These are phyloP conservation scores for Drosophila leontia DNA, from an alignment of 1,140 invertebrate species.

Conservation along the genomic window DNA sequence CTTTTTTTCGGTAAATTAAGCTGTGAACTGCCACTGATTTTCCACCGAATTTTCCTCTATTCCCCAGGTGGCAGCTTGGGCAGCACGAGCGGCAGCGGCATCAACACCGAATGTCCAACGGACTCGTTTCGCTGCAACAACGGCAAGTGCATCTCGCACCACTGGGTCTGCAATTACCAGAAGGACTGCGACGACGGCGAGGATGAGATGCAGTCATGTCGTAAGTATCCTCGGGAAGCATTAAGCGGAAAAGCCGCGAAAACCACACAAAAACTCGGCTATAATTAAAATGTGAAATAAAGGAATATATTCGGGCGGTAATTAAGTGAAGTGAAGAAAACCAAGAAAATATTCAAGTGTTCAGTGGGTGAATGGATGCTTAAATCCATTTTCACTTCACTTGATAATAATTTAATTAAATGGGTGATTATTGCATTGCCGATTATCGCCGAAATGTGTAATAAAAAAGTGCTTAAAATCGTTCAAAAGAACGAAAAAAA, in stretches of 20 bases:
- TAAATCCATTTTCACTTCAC: conserved; percentile 24
- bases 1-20: conserved; percentile 3
- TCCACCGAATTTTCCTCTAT: conserved; percentile 4
- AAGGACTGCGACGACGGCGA: conserved; percentile 95
- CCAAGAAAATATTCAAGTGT: conserved; percentile 32
- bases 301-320: conserved; percentile 17
- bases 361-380: conserved; percentile 2
- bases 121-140: conserved; percentile 93
- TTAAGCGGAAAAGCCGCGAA: conserved; percentile 2
- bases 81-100: conserved; percentile 31
- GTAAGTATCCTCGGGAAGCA: conserved; percentile 88
- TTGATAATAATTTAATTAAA: conserved; percentile 26
- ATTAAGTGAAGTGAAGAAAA: conserved; percentile 23
- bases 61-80: conserved; percentile 55
- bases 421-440: not conserved
- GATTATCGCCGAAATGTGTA: conserved; percentile 4
- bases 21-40: conserved; percentile 14
- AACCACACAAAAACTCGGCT: conserved; percentile 5
- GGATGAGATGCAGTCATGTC: conserved; percentile 95
- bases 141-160: conserved; percentile 93
- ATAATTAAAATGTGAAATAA: conserved; percentile 37
- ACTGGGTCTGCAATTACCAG: conserved; percentile 95
- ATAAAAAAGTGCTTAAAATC: conserved; percentile 1
- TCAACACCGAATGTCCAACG: conserved; percentile 86
- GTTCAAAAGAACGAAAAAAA: not conserved